Percentiles rank a stretch among this genome's conserved stretches.
phyloP scores from a whole-genome alignment of 2,797 vertebrate species.

The Zenarchopterus dispar region DNA sequence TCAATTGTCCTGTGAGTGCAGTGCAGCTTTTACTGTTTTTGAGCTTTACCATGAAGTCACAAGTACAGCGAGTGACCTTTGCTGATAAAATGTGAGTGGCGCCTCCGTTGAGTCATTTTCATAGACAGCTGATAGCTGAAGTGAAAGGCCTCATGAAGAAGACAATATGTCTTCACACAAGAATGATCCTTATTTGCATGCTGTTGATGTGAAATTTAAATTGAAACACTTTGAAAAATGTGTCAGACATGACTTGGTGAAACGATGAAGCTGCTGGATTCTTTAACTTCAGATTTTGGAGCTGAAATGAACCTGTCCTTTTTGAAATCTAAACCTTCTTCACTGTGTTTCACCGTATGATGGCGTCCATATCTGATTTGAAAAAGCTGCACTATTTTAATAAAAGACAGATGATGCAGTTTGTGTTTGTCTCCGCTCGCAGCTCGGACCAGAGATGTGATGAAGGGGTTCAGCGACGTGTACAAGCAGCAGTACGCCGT shows the following conservation, averaged over 20 bases:
- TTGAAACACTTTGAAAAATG: not conserved
- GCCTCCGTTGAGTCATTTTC: constrained; percentile 14
- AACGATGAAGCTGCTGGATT: no score
- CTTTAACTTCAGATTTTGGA: no score
- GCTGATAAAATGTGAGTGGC: constrained; percentile 6
- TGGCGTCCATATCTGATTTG: no score
- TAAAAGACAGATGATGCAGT: constrained; percentile 3
- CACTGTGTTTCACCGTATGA: no score
- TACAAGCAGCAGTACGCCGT: constrained; percentile 92
- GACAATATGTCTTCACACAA: no score
- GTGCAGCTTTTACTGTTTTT: no score
- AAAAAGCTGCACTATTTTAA: no score
- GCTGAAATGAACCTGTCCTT: no score
- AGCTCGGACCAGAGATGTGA: constrained; percentile 86
- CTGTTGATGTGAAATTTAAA: constrained; percentile 13
- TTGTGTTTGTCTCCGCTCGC: constrained; percentile 39
- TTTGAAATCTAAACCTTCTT: no score
- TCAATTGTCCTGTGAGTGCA: no score
- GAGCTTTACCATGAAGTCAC: no score
- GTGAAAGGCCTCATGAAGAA: not conserved
- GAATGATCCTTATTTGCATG: not conserved
- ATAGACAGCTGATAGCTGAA: constrained; percentile 35
- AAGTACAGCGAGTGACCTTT: no score
- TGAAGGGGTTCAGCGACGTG: constrained; percentile 84
- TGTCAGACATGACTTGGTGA: not conserved